These are phyloP conservation scores for Circaetus gallicus DNA, from an alignment of 2,113 vertebrate genomes.

Conservation along the genomic window DNA sequence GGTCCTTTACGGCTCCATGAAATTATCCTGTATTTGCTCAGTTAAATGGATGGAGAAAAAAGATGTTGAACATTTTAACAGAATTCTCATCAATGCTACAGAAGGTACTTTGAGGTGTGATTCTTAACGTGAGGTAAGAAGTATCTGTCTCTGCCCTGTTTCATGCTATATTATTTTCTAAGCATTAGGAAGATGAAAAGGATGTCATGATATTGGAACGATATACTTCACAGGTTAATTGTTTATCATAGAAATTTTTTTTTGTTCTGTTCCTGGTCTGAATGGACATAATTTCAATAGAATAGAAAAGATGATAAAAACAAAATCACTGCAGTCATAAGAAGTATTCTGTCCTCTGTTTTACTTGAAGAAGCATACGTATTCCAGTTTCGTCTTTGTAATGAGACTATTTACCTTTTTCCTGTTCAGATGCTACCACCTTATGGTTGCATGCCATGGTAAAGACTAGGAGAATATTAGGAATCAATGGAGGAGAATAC, in stretches of 20 bases:
- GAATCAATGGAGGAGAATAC: not conserved
- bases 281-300: not conserved
- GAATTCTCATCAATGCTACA: constrained; percentile 73
- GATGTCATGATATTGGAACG: not conserved
- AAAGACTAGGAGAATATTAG: not conserved
- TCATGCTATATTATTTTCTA: not conserved
- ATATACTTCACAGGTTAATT: not conserved
- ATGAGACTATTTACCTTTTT: not conserved
- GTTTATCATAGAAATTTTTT: not conserved
- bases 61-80: constrained; percentile 75
- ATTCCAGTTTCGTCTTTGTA: not conserved
- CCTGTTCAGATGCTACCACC: not conserved
- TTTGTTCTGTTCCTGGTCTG: not conserved
- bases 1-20: constrained; percentile 75
- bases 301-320: not conserved
- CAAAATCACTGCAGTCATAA: not conserved
- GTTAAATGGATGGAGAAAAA: constrained; percentile 81
- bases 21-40: constrained; percentile 74
- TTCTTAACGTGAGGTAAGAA: not conserved
- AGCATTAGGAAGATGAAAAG: not conserved
- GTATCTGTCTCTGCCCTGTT: not conserved
- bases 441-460: not conserved
- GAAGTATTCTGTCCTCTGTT: not conserved
- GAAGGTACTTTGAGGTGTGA: constrained; percentile 76
- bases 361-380: not conserved